phyloP scores from a whole-genome alignment of 2,113 vertebrate species.

The Merops nubicus region DNA sequence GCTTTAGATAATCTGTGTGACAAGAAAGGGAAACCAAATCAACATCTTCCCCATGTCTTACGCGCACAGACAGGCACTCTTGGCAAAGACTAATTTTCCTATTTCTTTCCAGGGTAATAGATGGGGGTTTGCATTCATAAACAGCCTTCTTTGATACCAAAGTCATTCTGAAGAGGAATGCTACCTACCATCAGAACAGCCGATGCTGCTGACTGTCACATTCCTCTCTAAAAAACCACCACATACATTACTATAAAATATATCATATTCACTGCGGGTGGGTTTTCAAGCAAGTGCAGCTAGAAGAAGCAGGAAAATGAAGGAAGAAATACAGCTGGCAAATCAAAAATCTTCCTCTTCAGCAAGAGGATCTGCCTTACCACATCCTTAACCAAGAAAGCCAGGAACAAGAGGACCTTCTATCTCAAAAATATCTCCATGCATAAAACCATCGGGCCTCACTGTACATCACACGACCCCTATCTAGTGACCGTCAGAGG shows the following conservation, averaged over 20 bases:
- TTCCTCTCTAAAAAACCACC: background rate
- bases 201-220: background rate
- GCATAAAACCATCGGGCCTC: background rate
- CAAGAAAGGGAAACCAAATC: constrained; percentile 10
- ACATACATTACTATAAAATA: background rate
- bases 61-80: background rate
- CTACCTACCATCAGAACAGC: background rate
- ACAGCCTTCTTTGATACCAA: background rate
- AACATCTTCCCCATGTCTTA: background rate
- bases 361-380: background rate
- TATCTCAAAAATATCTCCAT: background rate
- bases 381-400: background rate
- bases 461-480: background rate
- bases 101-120: background rate
- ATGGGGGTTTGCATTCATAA: background rate
- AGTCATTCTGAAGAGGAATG: background rate
- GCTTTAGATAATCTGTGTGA: constrained; percentile 36
- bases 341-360: background rate
- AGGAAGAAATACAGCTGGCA: background rate
- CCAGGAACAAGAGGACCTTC: background rate
- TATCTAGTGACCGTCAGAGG: background rate
- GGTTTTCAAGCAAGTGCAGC: background rate
- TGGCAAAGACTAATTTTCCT: background rate
- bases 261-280: background rate
- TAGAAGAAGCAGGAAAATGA: background rate